Percentiles rank a stretch among this genome's conserved stretches.
Evolutionary conservation across 2,113 vertebrate genomes (phyloP).

Genomic region (Elephantulus edwardii): DNA sequence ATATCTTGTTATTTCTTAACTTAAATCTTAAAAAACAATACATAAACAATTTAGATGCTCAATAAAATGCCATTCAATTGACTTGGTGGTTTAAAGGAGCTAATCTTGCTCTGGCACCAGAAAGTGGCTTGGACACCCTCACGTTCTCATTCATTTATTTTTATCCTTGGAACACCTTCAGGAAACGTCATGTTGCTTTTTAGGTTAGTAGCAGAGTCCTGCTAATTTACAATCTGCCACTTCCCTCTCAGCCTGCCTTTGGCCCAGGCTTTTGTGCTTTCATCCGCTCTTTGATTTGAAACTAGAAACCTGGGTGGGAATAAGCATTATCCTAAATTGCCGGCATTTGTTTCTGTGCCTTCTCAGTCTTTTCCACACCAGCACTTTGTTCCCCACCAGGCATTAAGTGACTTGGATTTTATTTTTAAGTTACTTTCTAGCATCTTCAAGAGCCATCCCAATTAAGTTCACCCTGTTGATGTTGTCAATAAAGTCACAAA

Average conservation of each 20-base stretch:
- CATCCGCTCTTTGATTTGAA: background rate
- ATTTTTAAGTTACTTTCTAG: background rate
- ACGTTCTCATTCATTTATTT: background rate
- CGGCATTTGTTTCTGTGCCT: background rate
- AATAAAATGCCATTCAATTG: background rate
- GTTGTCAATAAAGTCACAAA: conserved; percentile 18
- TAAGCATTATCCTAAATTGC: background rate
- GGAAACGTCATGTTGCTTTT: conserved; percentile 40
- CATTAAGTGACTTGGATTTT: background rate
- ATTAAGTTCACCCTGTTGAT: conserved; percentile 23
- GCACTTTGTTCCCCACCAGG: conserved; percentile 42
- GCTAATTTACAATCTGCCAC: conserved; percentile 63
- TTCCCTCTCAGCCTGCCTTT: background rate
- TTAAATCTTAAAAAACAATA: background rate
- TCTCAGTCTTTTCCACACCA: conserved; percentile 1
- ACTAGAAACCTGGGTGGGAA: conserved; percentile 14
- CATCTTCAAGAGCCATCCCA: background rate
- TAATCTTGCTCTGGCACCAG: background rate
- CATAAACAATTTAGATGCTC: background rate
- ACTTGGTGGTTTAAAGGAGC: background rate
- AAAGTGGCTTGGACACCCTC: background rate
- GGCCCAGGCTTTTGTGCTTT: background rate
- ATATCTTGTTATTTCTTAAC: background rate
- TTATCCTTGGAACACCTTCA: conserved; percentile 48
- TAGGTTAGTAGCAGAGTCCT: conserved; percentile 46